Evolutionary conservation across 2,888 invertebrate species (phyloP), one percentile per base, ranked within the genome.

Genomic region (Hypsopygia costalis): DNA sequence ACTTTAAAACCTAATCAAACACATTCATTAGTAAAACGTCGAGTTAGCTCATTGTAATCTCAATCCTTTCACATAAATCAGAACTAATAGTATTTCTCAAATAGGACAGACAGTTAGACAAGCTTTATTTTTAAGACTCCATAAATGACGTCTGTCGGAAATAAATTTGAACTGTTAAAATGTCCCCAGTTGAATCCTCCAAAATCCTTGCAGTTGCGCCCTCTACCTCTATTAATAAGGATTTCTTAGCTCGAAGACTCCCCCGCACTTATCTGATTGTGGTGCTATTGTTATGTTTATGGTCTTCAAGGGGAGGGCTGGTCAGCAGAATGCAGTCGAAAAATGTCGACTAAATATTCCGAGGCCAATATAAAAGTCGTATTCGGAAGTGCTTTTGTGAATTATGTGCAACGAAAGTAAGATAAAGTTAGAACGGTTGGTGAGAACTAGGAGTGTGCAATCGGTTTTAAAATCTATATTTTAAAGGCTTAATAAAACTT

Each of bases 221-320:
- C 40, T 51, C 56, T 58, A 51, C 60, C 62, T 63, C 82, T 83
- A 85, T 85, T 85, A 81, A 83, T 83, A 85, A 81, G 70, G 85
- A 77, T 85, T 81, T 81, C 77, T 71, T 65, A 67, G 38, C 38
- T 33, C 67, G 62, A 57, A 49, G 56, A 54, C 67, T 56, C 61
- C 56, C 54, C 54, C 49, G 52, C 67, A 73, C 71, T 78, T 74
- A 77, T 80, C 76, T 70, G 78, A 79, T 80, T 74, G 71, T 69
- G 62, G 59, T 62, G 62, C 55, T 61, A 43, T 41, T 51, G 63
- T 66, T 67, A 69, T 68, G 68, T 70, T 76, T 69, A 71, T 60
- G 64, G 57, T 53, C 59, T 63, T 51, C 46, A 53, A 52, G 50
- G 46, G 54, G 46, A 46, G 44, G 44, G 40, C 31, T 36, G 51